Percentiles rank a stretch among this genome's conserved stretches.
These are phyloP conservation scores for Chloroceryle aenea DNA, from an alignment of 2,113 vertebrate genomes.

Conservation along the genomic window DNA sequence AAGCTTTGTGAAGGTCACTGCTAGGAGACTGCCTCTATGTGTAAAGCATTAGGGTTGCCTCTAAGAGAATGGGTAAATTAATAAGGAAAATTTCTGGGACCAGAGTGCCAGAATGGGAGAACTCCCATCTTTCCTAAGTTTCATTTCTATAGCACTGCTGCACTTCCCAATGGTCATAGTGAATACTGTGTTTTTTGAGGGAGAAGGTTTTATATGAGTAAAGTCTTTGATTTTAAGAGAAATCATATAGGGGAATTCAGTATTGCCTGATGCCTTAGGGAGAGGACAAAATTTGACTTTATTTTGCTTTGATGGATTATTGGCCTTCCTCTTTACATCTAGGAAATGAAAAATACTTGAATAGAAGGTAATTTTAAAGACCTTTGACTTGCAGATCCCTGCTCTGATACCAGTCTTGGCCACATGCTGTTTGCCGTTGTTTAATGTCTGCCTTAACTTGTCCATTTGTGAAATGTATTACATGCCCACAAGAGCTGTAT, in stretches of 20 bases:
- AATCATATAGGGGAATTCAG: not conserved
- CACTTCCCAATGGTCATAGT: not conserved
- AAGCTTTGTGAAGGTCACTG: not conserved
- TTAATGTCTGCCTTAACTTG: slow-evolving; percentile 24
- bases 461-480: slow-evolving; percentile 13
- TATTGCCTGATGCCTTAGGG: not conserved
- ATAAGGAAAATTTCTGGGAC: not conserved
- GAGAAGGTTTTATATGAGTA: not conserved
- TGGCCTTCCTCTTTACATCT: not conserved
- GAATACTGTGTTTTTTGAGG: not conserved
- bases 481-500: not conserved
- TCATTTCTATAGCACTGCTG: not conserved
- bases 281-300: not conserved
- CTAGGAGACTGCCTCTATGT: not conserved
- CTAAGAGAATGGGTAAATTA: not conserved
- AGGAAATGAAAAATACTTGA: not conserved
- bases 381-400: not conserved
- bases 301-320: not conserved
- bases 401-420: not conserved
- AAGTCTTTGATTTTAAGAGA: not conserved
- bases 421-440: not conserved
- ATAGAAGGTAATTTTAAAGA: not conserved
- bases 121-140: not conserved
- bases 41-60: not conserved
- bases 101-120: not conserved